phyloP scores from a whole-genome alignment of 2,797 vertebrate genomes.

The Meriones psammophilus region DNA sequence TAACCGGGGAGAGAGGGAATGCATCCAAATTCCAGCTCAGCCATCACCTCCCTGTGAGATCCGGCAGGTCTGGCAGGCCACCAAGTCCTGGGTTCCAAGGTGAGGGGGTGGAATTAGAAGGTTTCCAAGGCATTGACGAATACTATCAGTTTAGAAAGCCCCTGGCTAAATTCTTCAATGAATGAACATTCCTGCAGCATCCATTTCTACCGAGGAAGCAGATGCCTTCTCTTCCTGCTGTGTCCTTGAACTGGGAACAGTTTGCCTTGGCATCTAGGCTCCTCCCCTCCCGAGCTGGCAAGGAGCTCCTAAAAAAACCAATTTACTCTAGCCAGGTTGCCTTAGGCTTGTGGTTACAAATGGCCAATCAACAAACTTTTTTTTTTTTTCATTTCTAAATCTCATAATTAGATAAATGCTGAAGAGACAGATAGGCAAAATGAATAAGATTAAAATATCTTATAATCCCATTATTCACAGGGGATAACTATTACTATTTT shows the following conservation, averaged over 20 bases:
- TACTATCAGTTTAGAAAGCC: conserved; percentile 13
- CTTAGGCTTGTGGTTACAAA: conserved; percentile 28
- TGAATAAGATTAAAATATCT: conserved; percentile 46
- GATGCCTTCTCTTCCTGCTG: not conserved
- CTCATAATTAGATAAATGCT: conserved; percentile 57
- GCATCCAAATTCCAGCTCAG: conserved; percentile 61
- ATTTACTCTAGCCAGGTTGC: not conserved
- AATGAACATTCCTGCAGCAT: conserved; percentile 45
- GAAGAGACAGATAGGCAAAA: conserved; percentile 54
- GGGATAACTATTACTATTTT: conserved; percentile 38
- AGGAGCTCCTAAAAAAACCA: not conserved
- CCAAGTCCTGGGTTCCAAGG: conserved; percentile 59
- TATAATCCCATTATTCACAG: conserved; percentile 12
- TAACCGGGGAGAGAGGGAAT: conserved; percentile 55
- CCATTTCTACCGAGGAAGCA: conserved; percentile 31
- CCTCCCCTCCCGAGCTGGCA: not conserved
- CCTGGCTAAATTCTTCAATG: conserved; percentile 59
- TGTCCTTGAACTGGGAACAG: not conserved
- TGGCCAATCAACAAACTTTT: conserved; percentile 32
- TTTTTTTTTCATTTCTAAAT: conserved; percentile 53
- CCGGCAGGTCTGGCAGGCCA: conserved; percentile 24
- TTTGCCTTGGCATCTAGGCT: not conserved
- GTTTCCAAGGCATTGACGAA: conserved; percentile 38
- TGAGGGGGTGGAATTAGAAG: conserved; percentile 55
- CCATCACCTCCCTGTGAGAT: conserved; percentile 68